Evolutionary conservation across 2,113 vertebrate species (phyloP).

Genomic region (Gobio gobio): DNA sequence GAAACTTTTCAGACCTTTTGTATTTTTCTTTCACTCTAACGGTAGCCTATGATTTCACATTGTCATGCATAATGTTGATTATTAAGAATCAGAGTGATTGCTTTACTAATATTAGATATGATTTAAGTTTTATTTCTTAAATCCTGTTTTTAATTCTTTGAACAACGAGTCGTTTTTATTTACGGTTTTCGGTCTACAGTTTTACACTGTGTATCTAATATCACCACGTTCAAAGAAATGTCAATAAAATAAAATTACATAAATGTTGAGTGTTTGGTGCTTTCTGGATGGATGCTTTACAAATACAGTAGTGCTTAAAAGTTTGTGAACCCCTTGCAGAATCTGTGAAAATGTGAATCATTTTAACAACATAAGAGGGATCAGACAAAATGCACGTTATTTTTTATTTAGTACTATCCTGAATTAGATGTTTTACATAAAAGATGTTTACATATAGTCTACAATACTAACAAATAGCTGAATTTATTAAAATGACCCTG

Average conservation of each 20-base stretch:
- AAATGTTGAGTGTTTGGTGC: neutral
- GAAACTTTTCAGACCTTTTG: constrained; percentile 60
- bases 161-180: constrained; percentile 53
- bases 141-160: constrained; percentile 58
- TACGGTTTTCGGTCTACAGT: constrained; percentile 67
- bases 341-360: too few relatives aligned
- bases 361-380: too few relatives aligned
- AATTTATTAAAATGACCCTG: too few relatives aligned
- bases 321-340: too few relatives aligned
- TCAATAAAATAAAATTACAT: constrained; percentile 73
- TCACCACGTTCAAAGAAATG: constrained; percentile 72
- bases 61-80: constrained; percentile 44
- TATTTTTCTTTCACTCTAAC: constrained; percentile 65
- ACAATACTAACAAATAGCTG: too few relatives aligned
- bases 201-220: constrained; percentile 67
- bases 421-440: too few relatives aligned
- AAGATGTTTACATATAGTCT: too few relatives aligned
- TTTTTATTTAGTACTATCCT: too few relatives aligned
- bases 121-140: constrained; percentile 62
- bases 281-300: constrained; percentile 26
- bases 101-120: constrained; percentile 52
- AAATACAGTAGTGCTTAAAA: neutral
- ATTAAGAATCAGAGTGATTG: constrained; percentile 60
- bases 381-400: too few relatives aligned
- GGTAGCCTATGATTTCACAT: constrained; percentile 62